These are phyloP conservation scores for Pocillopora verrucosa DNA, from an alignment of 64 coral and sea anemone genomes.

Conservation along the genomic window DNA sequence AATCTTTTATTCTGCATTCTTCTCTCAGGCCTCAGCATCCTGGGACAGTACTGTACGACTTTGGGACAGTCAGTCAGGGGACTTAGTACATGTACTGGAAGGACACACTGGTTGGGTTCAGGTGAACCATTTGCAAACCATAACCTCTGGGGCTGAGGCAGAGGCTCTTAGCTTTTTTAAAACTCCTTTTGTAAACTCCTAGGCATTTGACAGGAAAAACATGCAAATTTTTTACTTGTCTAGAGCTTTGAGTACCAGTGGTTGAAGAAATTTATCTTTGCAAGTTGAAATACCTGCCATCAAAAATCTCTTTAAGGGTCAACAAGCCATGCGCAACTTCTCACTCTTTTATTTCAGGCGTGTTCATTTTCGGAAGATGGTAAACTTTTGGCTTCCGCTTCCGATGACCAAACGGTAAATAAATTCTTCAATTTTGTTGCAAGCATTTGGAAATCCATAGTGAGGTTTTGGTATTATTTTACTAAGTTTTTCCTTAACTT, in stretches of 20 bases:
- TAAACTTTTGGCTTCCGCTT: constrained; percentile 90
- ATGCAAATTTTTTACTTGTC: too few relatives aligned
- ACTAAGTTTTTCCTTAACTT: not conserved
- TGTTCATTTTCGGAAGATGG: constrained; percentile 89
- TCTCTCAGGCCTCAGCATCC: constrained; percentile 65
- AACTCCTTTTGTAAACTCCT: too few relatives aligned
- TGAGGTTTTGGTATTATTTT: not conserved
- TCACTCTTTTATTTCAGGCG: constrained; percentile 43
- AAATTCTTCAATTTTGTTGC: not conserved
- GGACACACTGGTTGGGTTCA: constrained; percentile 84
- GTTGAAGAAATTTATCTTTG: too few relatives aligned
- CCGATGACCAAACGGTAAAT: constrained; percentile 94
- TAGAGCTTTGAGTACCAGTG: too few relatives aligned
- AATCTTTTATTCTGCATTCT: not conserved
- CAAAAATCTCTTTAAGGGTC: too few relatives aligned
- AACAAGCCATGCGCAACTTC: not conserved
- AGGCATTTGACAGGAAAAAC: too few relatives aligned
- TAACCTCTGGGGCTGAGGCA: too few relatives aligned
- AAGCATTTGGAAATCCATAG: not conserved
- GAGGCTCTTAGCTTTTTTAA: not conserved
- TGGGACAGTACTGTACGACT: constrained; percentile 68
- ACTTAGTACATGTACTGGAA: constrained; percentile 30
- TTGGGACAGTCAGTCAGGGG: constrained; percentile 52
- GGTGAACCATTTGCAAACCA: constrained; percentile 2
- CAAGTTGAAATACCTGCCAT: too few relatives aligned